Base-by-base conservation (phyloP, 1,140 invertebrate species). In the Armadillidium nasatum region DNA sequence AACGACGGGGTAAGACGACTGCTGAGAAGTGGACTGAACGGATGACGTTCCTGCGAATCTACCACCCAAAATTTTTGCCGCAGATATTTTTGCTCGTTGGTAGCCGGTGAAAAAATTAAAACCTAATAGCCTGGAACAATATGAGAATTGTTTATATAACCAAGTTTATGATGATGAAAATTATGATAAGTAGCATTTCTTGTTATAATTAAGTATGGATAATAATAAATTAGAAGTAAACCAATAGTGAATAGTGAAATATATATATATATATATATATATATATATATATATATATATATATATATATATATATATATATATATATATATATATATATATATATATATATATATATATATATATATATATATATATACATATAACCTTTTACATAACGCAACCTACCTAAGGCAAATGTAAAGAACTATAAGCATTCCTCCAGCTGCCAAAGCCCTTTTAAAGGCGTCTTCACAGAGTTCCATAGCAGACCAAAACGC, bases 101-200 rank as follows among this genome's bases (percentile, higher is more conserved):
- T 94, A 94, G 11, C 93, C 93, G 60, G 91, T 89, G 10, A 94
- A 89, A 0, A 93, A 93, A 83, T 93, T 94, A 82, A 93, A 89
- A 72, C 93, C 92, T 60, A 96, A 87, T 84, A 93, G 93, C 85
- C 90, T 91, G 80, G 10, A 84, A 82, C 6, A n/a, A 7, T 22
- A 11, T 3, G 6, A 6, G 6, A 33, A 3, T 73, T 19, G 19
- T 19, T 74, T 11, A 10, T 13, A 72, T 1, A 74, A n/a, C 9
- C 9, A 4, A 73, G n/a, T n/a, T n/a, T 19, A 44, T 21, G 10
- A 21, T 4, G 0, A 68, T 15, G 22, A 15, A n/a, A n/a, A 45
- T 33, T 11, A 21, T 21, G 13, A 22, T 33, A 6, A 33, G 6
- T 33, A 33, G 33, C 33, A 6, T 33, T 33, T 33, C 1, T 33